These are phyloP conservation scores for Sminthurinus signatus DNA, from an alignment of 1,140 invertebrate species.

Conservation along the genomic window DNA sequence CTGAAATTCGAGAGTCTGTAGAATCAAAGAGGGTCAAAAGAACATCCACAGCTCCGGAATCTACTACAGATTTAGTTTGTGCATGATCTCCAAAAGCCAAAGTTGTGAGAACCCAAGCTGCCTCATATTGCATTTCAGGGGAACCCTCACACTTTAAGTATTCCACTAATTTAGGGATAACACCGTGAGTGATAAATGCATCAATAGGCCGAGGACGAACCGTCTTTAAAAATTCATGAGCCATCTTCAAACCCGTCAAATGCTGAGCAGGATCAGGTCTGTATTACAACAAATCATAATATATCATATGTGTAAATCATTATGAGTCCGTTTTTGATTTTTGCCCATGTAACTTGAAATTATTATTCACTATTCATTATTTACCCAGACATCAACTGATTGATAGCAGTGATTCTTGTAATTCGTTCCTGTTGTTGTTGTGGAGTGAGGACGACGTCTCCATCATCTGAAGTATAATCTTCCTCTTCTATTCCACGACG, in stretches of 20 bases:
- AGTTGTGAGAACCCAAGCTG: conserved; percentile 1
- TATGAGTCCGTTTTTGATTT: neutral
- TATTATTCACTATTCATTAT: neutral
- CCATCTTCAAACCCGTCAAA: neutral
- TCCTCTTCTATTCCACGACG: neutral
- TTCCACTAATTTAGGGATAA: conserved; percentile 1
- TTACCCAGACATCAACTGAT: neutral
- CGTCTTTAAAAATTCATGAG: conserved; percentile 1
- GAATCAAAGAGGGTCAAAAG: neutral
- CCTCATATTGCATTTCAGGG: neutral
- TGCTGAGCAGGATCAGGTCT: neutral
- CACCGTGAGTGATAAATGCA: neutral
- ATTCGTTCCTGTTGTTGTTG: neutral
- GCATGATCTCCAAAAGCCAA: conserved; percentile 3
- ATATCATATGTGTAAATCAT: neutral
- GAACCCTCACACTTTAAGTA: neutral
- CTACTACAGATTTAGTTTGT: neutral
- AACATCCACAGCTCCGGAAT: conserved; percentile 3
- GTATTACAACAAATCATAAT: neutral
- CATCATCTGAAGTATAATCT: neutral
- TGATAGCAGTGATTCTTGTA: neutral
- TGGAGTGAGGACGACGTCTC: neutral
- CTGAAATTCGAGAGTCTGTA: neutral
- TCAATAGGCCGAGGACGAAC: neutral
- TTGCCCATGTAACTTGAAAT: neutral